Evolutionary conservation across 1,140 invertebrate genomes (phyloP), one percentile per base, ranked within the genome.

Genomic region (Drosophila persimilis): DNA sequence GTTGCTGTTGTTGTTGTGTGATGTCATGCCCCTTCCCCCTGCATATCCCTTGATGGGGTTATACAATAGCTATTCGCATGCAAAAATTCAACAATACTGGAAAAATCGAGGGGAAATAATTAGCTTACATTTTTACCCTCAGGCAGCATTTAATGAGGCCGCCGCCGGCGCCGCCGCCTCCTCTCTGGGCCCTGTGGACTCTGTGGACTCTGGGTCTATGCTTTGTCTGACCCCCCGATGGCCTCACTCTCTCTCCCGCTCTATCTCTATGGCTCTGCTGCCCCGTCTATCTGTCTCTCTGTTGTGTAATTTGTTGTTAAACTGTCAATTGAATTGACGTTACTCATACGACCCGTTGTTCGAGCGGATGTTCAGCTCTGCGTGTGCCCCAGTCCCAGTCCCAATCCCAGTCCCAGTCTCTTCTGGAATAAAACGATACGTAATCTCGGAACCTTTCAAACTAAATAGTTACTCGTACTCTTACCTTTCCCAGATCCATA

Each of bases 321-420:
- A 78, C 80, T 79, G 80, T 86, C 80, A 84, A 84, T 84, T 84
- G 77, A 84, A 85, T 84, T 80, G 80, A 85, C 80, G 67, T 85
- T 85, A 85, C 81, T 84, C 80, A 84, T 84, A 84, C 80, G 80
- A 77, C 70, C 80, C 77, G 80, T 85, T 70, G 80, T 69, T 57
- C 80, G 35, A 71, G 77, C 74, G 78, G 69, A 85, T 69, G 63
- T 63, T 43, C 17, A 45, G 43, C 44, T 13, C 9, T 52, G 29
- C 39, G 13, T 41, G 47, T 39, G 20, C 26, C 11, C 24, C 13
- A 31, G 29, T 11, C 47, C 31, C 48, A 22, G 24, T 39, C 11
- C 24, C 13, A 31, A 1, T 11, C 47, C 31, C 48, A 29, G 24
- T 11, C 47, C 31, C 48, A 29, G 24, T 39, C 52, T 47, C 45